Evolutionary conservation across 1,140 invertebrate species (phyloP).

Genomic region (Bombus sibiricus): DNA sequence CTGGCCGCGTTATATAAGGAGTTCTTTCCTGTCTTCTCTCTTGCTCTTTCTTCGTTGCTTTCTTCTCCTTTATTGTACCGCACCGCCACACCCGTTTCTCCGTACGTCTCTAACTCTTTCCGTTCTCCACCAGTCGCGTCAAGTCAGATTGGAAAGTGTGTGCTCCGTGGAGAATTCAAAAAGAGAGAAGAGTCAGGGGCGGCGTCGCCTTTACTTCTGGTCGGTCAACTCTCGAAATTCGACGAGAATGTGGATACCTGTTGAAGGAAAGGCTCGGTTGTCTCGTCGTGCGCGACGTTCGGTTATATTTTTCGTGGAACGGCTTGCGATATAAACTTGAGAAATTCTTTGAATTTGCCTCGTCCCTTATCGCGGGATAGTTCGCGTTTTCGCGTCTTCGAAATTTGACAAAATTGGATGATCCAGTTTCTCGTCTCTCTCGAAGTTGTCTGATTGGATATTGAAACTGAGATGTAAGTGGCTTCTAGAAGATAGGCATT

Average conservation of each 20-base stretch:
- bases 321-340: not conserved
- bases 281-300: slow-evolving; percentile 34
- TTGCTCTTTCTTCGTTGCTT: not conserved
- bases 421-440: not conserved
- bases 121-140: slow-evolving; percentile 37
- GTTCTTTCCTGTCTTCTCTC: slow-evolving; percentile 36
- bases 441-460: not conserved
- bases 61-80: not conserved
- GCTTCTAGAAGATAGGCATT: not conserved
- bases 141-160: slow-evolving; percentile 76
- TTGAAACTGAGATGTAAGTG: no score
- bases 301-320: not conserved
- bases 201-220: slow-evolving; percentile 32
- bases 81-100: no score
- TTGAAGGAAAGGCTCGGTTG: slow-evolving; percentile 55
- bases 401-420: not conserved
- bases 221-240: slow-evolving; percentile 53
- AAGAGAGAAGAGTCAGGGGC: slow-evolving; percentile 16
- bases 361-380: not conserved
- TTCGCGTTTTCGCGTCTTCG: not conserved
- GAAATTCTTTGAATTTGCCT: not conserved
- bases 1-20: slow-evolving; percentile 75
- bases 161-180: slow-evolving; percentile 73
- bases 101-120: slow-evolving; percentile 15
- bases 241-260: slow-evolving; percentile 56